A percentile compares a stretch with the other conserved stretches of the same genome.
phyloP scores from a whole-genome alignment of 2,888 invertebrate species.

The Halictus quadricinctus region DNA sequence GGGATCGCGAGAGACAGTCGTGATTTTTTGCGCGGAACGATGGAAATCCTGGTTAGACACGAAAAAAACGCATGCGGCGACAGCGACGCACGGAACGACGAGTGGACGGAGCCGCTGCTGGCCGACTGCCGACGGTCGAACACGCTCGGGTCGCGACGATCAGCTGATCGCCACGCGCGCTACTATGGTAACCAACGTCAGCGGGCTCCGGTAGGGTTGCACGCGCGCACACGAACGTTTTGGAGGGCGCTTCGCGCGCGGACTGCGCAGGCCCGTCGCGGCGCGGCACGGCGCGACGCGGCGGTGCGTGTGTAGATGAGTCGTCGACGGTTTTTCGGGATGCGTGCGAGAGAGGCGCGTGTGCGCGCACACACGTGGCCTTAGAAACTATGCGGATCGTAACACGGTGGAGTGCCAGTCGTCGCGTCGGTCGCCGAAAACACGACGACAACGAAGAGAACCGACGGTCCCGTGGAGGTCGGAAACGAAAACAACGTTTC shows the following conservation, averaged over 20 bases:
- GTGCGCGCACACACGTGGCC: constrained; percentile 51
- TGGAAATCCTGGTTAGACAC: neutral
- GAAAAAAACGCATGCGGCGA: constrained; percentile 41
- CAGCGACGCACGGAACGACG: constrained; percentile 46
- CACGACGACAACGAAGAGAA: constrained; percentile 14
- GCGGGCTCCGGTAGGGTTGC: constrained; percentile 53
- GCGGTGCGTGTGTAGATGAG: neutral
- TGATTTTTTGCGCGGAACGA: constrained; percentile 1
- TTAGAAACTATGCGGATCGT: constrained; percentile 7
- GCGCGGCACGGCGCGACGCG: neutral
- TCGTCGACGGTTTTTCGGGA: constrained; percentile 27
- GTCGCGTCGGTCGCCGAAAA: constrained; percentile 14
- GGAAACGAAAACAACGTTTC: constrained; percentile 20
- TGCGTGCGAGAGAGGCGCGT: constrained; percentile 28
- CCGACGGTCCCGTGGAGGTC: neutral
- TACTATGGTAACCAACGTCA: constrained; percentile 74
- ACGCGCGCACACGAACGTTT: constrained; percentile 54
- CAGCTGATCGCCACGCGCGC: constrained; percentile 81
- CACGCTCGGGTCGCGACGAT: constrained; percentile 67
- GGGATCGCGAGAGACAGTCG: constrained; percentile 15
- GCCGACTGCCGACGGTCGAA: constrained; percentile 68
- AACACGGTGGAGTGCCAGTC: constrained; percentile 14
- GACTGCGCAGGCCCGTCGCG: constrained; percentile 11
- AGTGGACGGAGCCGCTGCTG: constrained; percentile 66
- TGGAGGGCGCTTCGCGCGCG: constrained; percentile 52